Conservation (phyloP, 2,113 vertebrate species). For the Myotis lucifugus region DNA sequence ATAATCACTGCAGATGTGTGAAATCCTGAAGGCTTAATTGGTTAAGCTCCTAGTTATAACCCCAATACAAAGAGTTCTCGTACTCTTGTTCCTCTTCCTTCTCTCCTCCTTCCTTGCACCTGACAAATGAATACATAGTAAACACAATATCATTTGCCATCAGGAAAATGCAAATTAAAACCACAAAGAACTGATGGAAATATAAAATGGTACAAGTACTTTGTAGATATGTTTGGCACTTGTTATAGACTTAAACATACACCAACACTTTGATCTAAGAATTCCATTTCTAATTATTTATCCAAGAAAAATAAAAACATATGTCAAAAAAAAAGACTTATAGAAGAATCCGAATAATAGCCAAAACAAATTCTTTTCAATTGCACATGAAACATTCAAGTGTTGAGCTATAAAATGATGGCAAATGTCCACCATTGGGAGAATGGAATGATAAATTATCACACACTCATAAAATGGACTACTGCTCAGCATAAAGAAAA, state of each 20-base stretch:
- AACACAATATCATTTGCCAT: not conserved
- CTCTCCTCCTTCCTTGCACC: no score
- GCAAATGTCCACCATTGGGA: not conserved
- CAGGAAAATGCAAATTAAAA: slow-evolving; percentile 33
- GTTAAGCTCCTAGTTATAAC: no score
- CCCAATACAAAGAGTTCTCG: no score
- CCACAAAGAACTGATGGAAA: slow-evolving; percentile 19
- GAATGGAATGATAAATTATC: not conserved
- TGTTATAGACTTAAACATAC: slow-evolving; percentile 17
- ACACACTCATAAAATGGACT: not conserved
- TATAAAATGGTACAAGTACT: not conserved
- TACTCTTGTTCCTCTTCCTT: no score
- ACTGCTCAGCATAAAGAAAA: not conserved
- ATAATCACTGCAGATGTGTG: no score
- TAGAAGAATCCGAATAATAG: not conserved
- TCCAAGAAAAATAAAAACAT: slow-evolving; percentile 39
- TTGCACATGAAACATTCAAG: not conserved
- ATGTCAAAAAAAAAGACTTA: not conserved
- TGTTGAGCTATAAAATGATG: not conserved
- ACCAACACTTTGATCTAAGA: not conserved
- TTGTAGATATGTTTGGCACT: not conserved
- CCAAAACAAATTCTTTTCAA: not conserved
- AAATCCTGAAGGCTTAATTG: no score
- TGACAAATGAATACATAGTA: not conserved
- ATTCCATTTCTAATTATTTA: not conserved